phyloP scores from a whole-genome alignment of 2,797 vertebrate genomes.

The Euphonia xanthogaster region DNA sequence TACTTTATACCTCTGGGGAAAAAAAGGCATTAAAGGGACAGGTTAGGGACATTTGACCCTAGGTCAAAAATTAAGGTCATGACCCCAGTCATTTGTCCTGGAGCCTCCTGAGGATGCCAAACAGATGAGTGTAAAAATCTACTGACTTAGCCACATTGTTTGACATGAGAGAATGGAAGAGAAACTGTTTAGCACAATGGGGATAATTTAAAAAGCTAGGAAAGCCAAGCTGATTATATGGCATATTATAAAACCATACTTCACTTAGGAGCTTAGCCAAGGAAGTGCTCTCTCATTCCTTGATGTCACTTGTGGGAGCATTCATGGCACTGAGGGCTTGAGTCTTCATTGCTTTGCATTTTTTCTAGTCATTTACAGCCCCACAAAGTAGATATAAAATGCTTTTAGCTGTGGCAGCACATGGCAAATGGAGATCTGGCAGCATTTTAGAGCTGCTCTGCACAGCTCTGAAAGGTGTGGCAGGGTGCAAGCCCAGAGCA shows the following conservation, averaged over 20 bases:
- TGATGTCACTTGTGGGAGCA: slow-evolving; percentile 20
- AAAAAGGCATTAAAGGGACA: neutral
- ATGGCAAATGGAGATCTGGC: neutral
- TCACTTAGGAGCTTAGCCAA: neutral
- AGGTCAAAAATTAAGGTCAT: neutral
- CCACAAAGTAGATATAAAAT: neutral
- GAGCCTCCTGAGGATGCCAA: neutral
- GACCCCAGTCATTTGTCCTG: neutral
- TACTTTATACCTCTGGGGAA: neutral
- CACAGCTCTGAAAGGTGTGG: neutral
- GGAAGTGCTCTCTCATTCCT: slow-evolving; percentile 9
- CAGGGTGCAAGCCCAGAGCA: neutral
- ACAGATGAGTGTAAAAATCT: neutral
- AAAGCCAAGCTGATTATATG: slow-evolving; percentile 37
- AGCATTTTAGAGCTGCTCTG: neutral
- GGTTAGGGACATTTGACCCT: neutral
- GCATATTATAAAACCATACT: slow-evolving; percentile 24
- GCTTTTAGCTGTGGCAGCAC: neutral
- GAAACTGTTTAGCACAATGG: neutral
- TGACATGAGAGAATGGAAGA: neutral
- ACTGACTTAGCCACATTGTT: neutral
- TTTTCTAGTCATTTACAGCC: neutral
- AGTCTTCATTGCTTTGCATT: neutral
- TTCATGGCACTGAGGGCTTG: neutral
- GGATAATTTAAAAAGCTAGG: slow-evolving; percentile 7